Base-by-base conservation (phyloP, 1,140 invertebrate species). In the Berghia stephanieae region DNA sequence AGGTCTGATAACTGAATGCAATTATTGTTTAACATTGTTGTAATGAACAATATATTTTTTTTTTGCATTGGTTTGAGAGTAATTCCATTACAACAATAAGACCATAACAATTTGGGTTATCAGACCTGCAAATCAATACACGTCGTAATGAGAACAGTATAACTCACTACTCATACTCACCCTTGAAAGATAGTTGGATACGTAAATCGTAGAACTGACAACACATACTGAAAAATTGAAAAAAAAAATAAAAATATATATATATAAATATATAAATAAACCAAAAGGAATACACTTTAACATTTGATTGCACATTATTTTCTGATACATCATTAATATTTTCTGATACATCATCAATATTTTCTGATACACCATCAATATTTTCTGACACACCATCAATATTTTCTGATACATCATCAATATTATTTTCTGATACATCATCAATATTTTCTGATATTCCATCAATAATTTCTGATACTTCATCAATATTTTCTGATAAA, bases 111-210 rank as follows among this genome's bases (percentile, higher is more conserved):
- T n/a, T n/a, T n/a, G n/a, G n/a, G n/a, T n/a, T n/a, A n/a, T n/a
- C n/a, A n/a, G n/a, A n/a, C n/a, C n/a, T n/a, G n/a, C n/a, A n/a
- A n/a, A n/a, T n/a, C n/a, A 27, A 8, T 57, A n/a, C n/a, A n/a
- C n/a, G n/a, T n/a, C n/a, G n/a, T n/a, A n/a, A n/a, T n/a, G n/a
- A n/a, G n/a, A n/a, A n/a, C n/a, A n/a, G n/a, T n/a, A n/a, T n/a
- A n/a, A n/a, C n/a, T n/a, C n/a, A n/a, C n/a, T n/a, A n/a, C n/a
- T n/a, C n/a, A n/a, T n/a, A 83, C 81, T 69, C 76, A 84, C 83
- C 89, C 89, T 86, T 90, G 89, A 79, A 88, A 90, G 27, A 90
- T 86, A 18, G 89, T 89, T 42, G 89, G 89, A 80, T 89, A 90
- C 21, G 87, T 89, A 81, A 90, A 90, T 49, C 86, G 85, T 40